A percentile compares a stretch with the other conserved stretches of the same genome.
phyloP scores from a whole-genome alignment of 2,888 invertebrate genomes.

The Cabera pusaria region DNA sequence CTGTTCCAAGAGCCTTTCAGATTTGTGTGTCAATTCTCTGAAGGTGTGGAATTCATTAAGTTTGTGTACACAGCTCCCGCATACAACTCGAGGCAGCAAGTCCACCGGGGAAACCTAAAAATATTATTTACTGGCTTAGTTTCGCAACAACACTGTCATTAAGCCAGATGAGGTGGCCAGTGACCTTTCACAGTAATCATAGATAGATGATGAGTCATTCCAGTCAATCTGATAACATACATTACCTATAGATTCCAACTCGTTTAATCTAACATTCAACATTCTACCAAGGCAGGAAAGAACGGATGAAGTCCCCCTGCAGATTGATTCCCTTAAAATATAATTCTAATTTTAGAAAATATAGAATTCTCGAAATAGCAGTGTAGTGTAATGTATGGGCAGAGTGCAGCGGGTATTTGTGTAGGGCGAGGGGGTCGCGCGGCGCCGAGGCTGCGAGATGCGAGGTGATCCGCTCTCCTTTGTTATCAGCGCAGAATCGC shows the following conservation, averaged over 20 bases:
- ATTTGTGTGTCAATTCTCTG: conserved; percentile 89
- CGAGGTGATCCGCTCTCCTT: conserved; percentile 61
- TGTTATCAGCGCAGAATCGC: conserved; percentile 78
- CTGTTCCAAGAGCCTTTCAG: conserved; percentile 89
- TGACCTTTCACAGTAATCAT: conserved; percentile 75
- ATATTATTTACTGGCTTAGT: conserved; percentile 49
- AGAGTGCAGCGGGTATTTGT: conserved; percentile 45
- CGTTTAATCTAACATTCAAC: conserved; percentile 34
- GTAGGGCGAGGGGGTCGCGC: conserved; percentile 38
- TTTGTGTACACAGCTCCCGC: conserved; percentile 89
- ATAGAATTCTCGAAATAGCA: conserved; percentile 78
- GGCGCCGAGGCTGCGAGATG: conserved; percentile 38
- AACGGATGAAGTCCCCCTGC: conserved; percentile 61
- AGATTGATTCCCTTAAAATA: conserved; percentile 67
- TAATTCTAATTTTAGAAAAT: conserved; percentile 77
- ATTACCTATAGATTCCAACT: conserved; percentile 41
- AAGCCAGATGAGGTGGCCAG: conserved; percentile 67
- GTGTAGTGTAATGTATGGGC: conserved; percentile 51
- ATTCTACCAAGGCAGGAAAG: conserved; percentile 44
- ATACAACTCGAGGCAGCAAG: conserved; percentile 89
- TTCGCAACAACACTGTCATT: conserved; percentile 58
- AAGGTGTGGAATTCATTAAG: conserved; percentile 90
- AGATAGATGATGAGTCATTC: conserved; percentile 72
- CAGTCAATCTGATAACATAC: conserved; percentile 44
- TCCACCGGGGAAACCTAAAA: conserved; percentile 90